phyloP scores from a whole-genome alignment of 2,888 invertebrate genomes.

The Lissonota sp. region DNA sequence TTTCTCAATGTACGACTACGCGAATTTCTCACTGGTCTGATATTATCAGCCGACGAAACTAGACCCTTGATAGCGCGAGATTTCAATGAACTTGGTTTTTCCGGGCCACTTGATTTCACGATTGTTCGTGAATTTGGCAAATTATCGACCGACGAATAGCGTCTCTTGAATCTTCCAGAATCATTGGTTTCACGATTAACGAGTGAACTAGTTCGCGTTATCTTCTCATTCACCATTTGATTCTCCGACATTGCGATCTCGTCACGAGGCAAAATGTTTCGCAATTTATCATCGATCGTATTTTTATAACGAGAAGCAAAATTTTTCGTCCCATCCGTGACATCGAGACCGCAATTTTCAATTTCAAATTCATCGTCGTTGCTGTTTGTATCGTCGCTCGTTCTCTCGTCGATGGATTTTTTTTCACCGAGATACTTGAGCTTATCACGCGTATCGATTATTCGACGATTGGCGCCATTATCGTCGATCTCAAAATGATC shows the following conservation, averaged over 20 bases:
- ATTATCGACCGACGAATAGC: slow-evolving; percentile 81
- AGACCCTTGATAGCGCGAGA: slow-evolving; percentile 62
- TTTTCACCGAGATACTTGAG: slow-evolving; percentile 23
- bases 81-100: slow-evolving; percentile 71
- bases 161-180: slow-evolving; percentile 73
- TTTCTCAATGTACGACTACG: slow-evolving; percentile 76
- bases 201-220: slow-evolving; percentile 77
- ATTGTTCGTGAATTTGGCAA: slow-evolving; percentile 73
- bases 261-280: slow-evolving; percentile 56
- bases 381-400: slow-evolving; percentile 66
- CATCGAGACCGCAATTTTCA: slow-evolving; percentile 78
- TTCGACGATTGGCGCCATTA: slow-evolving; percentile 17
- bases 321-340: slow-evolving; percentile 55
- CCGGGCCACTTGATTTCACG: slow-evolving; percentile 55
- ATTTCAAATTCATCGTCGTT: slow-evolving; percentile 74
- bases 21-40: slow-evolving; percentile 71
- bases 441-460: slow-evolving; percentile 11
- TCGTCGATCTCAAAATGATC: slow-evolving; percentile 45
- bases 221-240: slow-evolving; percentile 66
- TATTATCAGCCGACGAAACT: slow-evolving; percentile 79
- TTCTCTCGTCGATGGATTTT: slow-evolving; percentile 63
- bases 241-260: slow-evolving; percentile 65
- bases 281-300: slow-evolving; percentile 59
- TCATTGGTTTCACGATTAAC: slow-evolving; percentile 67
- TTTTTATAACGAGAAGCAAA: slow-evolving; percentile 36